Evolutionary conservation across 2,888 invertebrate genomes (phyloP), one percentile per base, ranked within the genome.

Genomic region (Trissonchulus latispiculum): DNA sequence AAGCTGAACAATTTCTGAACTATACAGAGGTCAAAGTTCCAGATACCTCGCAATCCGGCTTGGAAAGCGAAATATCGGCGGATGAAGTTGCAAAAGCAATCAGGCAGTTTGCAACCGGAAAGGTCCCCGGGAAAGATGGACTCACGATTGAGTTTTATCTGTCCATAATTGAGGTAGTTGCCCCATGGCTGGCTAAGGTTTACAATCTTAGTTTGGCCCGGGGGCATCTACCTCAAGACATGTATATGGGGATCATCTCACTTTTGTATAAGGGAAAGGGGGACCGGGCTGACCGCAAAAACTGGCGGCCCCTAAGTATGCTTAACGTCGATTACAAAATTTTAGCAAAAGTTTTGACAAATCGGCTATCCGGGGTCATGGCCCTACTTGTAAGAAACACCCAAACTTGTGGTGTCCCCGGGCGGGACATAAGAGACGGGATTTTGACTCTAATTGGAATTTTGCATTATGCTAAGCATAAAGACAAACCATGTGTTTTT

Each of bases 261-360:
- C 64, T 28, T 23, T 8, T 29, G 29, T 62, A 28, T 29, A 62
- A 62, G n/a, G 29, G 28, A 15, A 62, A 62, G 28, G 64, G n/a
- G 3, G n/a, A n/a, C n/a, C n/a, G 29, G 28, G 3, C 15, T 3
- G 64, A 62, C 15, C 3, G 15, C 3, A 62, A 62, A 29, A 62
- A 62, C 64, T 62, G 64, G 64, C 15, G 64, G 29, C 64, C 64
- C 8, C 64, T 62, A n/a, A 62, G 28, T 28, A 15, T 62, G 64
- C n/a, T 62, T 3, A 62, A 62, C 8, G 28, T n/a, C 3, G 64
- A 62, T 29, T 62, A 62, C n/a, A 62, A 62, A 29, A 62, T 62
- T 62, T 29, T 62, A 8, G 64, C 64, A 18, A 62, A 62, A 62
- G 64, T 62, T 15, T 8, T 62, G 18, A 18, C 29, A 8, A 15